phyloP scores from a whole-genome alignment of 2,113 vertebrate species.

The Podarcis cretensis region DNA sequence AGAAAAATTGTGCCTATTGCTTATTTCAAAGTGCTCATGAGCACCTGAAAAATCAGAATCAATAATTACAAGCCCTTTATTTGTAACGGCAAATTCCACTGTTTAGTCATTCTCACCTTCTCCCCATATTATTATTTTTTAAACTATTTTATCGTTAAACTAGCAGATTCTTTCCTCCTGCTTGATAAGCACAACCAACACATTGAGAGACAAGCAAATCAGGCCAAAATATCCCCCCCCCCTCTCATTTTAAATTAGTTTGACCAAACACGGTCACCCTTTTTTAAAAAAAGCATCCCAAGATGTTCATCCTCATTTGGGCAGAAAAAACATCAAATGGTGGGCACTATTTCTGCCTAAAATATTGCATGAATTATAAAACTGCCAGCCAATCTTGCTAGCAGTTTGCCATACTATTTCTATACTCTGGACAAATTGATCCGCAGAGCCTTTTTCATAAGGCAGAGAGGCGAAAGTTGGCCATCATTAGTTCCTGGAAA shows the following conservation, averaged over 20 bases:
- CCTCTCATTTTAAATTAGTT: background rate
- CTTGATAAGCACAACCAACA: background rate
- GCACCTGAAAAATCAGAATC: background rate
- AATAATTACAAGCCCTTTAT: background rate
- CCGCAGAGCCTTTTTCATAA: background rate
- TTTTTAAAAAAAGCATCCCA: background rate
- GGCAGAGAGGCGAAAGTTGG: constrained; percentile 7
- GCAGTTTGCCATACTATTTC: background rate
- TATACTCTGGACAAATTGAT: background rate
- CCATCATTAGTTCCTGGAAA: constrained; percentile 42
- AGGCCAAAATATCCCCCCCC: background rate
- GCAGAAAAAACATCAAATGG: background rate
- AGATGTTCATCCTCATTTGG: background rate
- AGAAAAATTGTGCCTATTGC: background rate
- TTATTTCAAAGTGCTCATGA: background rate
- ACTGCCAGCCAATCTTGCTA: background rate
- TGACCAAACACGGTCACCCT: background rate
- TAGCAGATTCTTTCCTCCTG: background rate
- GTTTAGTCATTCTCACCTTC: background rate
- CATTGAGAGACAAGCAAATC: background rate
- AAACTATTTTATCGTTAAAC: background rate
- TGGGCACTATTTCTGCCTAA: too few relatives aligned
- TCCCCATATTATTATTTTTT: background rate
- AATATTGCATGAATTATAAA: background rate
- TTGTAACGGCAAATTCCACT: background rate